Evolutionary conservation across 2,797 vertebrate species (phyloP), one percentile per base, ranked within the genome.

Genomic region (Parotocinclus haroldoi): DNA sequence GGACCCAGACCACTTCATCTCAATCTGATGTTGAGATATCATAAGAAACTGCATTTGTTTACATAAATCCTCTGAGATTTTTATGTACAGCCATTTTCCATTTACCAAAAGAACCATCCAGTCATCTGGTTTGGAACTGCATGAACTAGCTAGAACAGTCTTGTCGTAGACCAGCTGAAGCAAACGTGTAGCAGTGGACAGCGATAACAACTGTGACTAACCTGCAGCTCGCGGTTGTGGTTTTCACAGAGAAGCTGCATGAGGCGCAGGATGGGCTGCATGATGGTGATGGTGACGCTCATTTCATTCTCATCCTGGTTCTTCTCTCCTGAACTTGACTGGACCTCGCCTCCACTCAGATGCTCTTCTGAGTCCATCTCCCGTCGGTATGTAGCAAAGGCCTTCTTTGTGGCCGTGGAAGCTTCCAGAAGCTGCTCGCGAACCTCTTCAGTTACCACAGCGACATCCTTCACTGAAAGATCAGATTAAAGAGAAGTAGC

Each of bases 241-340:
- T 99, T 99, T 66, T 99, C 97, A 3, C 97, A 99, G 1, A 99
- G 92, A 59, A 99, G 92, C 84, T 99, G 97, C 87, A 99, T 86
- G 82, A 99, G 96, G 12, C 96, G 92, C 16, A 99, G 83, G 80
- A 99, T 99, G 72, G 97, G 97, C 78, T 98, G 94, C 96, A 99
- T 99, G 84, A 99, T 97, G 50, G 95, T 95, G 78, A 99, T 96
- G 74, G 96, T 90, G 0, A 93, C 91, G 0, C 96, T 99, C 96
- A 99, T 99, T 86, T 98, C 95, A 71, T 94, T 87, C 1, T 98
- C 96, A 0, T 98, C 97, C 73, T 95, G 94, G 83, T 85, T 69
- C 81, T 97, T 97, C 62, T 98, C 95, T 0, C 85, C 66, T 0
- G 87, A 63, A 11, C 88, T 89, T 0, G 85, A 18, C 10, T 84